These are phyloP conservation scores for Lycocorax pyrrhopterus DNA, from an alignment of 2,113 vertebrate genomes.

Conservation along the genomic window DNA sequence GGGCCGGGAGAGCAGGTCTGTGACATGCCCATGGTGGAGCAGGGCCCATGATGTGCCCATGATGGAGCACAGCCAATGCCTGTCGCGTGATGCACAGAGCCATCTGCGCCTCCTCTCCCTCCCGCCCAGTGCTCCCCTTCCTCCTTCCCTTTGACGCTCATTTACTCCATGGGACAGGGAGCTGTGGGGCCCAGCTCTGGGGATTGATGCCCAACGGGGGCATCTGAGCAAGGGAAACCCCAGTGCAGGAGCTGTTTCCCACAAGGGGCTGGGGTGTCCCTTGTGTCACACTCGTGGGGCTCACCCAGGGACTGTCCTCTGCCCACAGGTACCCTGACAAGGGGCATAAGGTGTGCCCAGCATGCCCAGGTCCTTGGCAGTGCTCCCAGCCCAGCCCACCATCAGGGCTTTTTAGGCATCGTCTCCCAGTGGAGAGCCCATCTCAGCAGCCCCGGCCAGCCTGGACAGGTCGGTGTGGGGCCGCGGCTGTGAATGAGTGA, in stretches of 20 bases:
- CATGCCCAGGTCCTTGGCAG: fast-evolving
- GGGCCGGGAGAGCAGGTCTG: neutral
- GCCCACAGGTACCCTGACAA: neutral
- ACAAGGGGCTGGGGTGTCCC: fast-evolving
- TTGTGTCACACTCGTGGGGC: neutral
- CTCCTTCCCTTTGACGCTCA: neutral
- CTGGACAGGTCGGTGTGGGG: neutral
- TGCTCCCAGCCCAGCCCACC: fast-evolving
- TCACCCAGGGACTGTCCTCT: neutral
- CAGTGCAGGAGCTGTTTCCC: neutral
- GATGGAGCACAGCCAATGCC: neutral
- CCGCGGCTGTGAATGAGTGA: fast-evolving
- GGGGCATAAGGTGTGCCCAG: fast-evolving
- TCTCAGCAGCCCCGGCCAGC: fast-evolving
- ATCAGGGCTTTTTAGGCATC: too few relatives aligned
- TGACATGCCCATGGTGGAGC: neutral
- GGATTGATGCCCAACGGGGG: fast-evolving
- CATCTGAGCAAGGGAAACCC: fast-evolving
- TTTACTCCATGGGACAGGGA: neutral
- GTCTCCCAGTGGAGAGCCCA: fast-evolving
- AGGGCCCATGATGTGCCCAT: neutral
- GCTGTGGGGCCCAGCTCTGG: neutral
- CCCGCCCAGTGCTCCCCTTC: neutral
- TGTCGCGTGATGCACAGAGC: neutral
- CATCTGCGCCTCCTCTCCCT: neutral